phyloP scores from a whole-genome alignment of 2,797 vertebrate genomes.

The Darevskia nairensis region DNA sequence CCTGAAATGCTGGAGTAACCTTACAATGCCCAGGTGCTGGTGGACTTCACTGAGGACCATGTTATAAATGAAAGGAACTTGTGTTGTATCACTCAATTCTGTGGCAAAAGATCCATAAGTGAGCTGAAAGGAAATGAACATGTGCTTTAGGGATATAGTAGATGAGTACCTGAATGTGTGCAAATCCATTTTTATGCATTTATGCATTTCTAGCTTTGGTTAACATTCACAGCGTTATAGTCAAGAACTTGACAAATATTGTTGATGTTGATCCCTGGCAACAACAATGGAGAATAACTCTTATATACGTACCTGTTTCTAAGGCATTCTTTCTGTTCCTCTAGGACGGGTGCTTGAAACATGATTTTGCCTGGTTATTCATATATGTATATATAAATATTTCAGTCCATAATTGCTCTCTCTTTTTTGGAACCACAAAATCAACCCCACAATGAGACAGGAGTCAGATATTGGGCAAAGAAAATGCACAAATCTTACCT shows the following conservation, averaged over 20 bases:
- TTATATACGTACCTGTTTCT: too few relatives aligned
- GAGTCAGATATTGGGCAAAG: too few relatives aligned
- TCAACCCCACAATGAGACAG: neutral
- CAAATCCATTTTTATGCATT: too few relatives aligned
- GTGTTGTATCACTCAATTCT: neutral
- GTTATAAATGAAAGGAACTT: neutral
- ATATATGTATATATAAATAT: too few relatives aligned
- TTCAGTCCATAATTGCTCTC: neutral
- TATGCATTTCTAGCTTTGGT: too few relatives aligned
- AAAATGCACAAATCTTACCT: neutral
- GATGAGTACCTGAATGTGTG: too few relatives aligned
- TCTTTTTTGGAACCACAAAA: neutral
- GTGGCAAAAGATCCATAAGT: slow-evolving; percentile 14
- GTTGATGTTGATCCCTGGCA: too few relatives aligned
- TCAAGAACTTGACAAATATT: too few relatives aligned
- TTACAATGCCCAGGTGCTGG: slow-evolving; percentile 19
- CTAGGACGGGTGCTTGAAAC: too few relatives aligned
- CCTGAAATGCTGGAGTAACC: slow-evolving; percentile 22
- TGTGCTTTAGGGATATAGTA: neutral
- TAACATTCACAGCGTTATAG: too few relatives aligned
- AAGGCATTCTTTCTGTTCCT: neutral
- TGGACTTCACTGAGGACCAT: slow-evolving; percentile 5
- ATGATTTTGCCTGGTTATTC: neutral
- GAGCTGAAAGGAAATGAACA: neutral
- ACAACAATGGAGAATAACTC: too few relatives aligned